Percentiles rank a stretch among this genome's conserved stretches.
Conservation (phyloP, 1,140 invertebrate genomes). For the Drosophila tropicalis region DNA sequence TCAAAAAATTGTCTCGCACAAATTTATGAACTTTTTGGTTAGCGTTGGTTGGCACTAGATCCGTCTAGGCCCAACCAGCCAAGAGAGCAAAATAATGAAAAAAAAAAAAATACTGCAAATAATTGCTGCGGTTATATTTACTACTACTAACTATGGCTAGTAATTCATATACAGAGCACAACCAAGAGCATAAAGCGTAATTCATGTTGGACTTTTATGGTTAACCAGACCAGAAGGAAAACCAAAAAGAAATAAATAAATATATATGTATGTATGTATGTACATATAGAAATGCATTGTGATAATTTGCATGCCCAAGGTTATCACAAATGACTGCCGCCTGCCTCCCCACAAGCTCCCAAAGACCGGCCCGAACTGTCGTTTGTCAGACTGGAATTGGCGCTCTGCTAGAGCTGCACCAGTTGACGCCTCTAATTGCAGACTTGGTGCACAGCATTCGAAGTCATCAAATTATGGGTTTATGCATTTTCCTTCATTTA, state of each 20-base stretch:
- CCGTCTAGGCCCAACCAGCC: constrained; percentile 12
- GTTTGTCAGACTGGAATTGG: constrained; percentile 11
- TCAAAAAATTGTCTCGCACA: constrained; percentile 23
- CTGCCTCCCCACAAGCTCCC: neutral
- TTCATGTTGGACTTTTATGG: constrained; percentile 63
- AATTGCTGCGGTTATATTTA: constrained; percentile 51
- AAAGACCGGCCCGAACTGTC: constrained; percentile 11
- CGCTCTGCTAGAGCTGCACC: constrained; percentile 33
- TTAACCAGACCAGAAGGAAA: constrained; percentile 24
- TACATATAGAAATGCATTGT: neutral
- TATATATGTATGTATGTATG: neutral
- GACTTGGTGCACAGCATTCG: constrained; percentile 13
- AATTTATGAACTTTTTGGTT: constrained; percentile 51
- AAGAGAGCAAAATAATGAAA: neutral
- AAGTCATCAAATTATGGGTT: constrained; percentile 57
- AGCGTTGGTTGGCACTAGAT: constrained; percentile 19
- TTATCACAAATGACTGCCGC: constrained; percentile 1
- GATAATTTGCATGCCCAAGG: constrained; percentile 51
- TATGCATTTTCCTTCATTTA: constrained; percentile 51
- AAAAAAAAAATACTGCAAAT: constrained; percentile 55
- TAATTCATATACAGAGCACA: constrained; percentile 54
- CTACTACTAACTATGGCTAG: constrained; percentile 23
- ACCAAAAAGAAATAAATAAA: constrained; percentile 20
- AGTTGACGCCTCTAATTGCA: constrained; percentile 51
- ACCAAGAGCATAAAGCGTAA: constrained; percentile 38